Conservation (phyloP, 2,888 invertebrate species). For the Campoplex nolae region DNA sequence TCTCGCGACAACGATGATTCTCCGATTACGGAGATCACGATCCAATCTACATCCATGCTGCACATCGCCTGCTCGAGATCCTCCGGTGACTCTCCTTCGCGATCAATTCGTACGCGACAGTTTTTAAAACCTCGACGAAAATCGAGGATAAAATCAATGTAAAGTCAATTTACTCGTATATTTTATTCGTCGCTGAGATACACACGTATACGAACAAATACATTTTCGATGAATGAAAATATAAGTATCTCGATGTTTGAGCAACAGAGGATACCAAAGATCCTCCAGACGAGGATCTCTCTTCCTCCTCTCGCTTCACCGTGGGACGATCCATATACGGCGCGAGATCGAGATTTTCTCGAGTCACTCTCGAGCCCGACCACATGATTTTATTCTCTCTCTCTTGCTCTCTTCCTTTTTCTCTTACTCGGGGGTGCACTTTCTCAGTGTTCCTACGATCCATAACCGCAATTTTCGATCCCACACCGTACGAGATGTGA, state of each 20-base stretch:
- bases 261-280: conserved; percentile 25
- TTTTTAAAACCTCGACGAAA: conserved; percentile 47
- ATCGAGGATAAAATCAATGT: conserved; percentile 50
- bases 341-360: conserved; percentile 66
- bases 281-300: conserved; percentile 59
- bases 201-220: neutral
- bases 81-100: conserved; percentile 11
- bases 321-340: conserved; percentile 69
- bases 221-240: conserved; percentile 23
- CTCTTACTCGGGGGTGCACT: conserved; percentile 4
- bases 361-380: conserved; percentile 61
- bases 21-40: conserved; percentile 61
- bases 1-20: conserved; percentile 53
- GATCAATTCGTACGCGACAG: conserved; percentile 38
- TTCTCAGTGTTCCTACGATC: conserved; percentile 44
- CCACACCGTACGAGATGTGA: conserved; percentile 19
- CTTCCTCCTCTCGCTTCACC: conserved; percentile 61
- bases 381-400: conserved; percentile 40
- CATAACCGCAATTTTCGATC: conserved; percentile 60
- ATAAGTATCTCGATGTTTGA: conserved; percentile 12
- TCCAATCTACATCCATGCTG: conserved; percentile 40
- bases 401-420: neutral
- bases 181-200: conserved; percentile 25
- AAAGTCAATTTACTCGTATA: conserved; percentile 45
- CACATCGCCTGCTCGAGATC: conserved; percentile 15